Evolutionary conservation across 1,140 invertebrate genomes (phyloP).

Genomic region (Drosophila azteca): DNA sequence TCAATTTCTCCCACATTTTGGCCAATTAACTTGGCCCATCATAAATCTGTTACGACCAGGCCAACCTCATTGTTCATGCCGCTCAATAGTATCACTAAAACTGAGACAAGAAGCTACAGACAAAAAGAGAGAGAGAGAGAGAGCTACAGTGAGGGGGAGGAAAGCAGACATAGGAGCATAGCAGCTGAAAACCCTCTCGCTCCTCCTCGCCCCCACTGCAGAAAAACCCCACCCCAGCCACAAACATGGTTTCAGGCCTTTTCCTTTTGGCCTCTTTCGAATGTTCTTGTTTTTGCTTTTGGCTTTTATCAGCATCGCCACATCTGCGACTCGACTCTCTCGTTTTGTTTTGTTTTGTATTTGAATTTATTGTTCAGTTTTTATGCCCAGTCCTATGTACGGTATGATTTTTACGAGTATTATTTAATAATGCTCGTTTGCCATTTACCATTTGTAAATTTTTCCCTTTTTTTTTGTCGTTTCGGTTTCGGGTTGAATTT

Average conservation of each 20-base stretch:
- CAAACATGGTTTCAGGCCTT: slow-evolving; percentile 1
- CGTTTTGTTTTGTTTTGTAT: slow-evolving; percentile 15
- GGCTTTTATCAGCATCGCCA: slow-evolving; percentile 14
- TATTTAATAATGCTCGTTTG: slow-evolving; percentile 12
- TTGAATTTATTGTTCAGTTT: slow-evolving; percentile 16
- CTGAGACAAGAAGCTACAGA: background rate
- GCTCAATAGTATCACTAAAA: background rate
- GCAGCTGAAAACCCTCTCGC: slow-evolving; percentile 1
- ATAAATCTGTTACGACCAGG: slow-evolving; percentile 37
- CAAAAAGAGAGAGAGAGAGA: background rate
- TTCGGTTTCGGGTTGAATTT: background rate
- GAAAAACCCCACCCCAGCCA: background rate
- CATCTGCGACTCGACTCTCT: slow-evolving; percentile 12
- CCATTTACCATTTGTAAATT: slow-evolving; percentile 10
- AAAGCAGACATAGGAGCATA: background rate
- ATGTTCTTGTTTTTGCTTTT: slow-evolving; percentile 24
- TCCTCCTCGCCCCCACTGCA: background rate
- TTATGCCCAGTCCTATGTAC: too few species aligned
- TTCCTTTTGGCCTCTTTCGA: slow-evolving; percentile 18
- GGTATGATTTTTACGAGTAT: background rate
- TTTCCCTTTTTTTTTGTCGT: background rate
- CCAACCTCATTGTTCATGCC: slow-evolving; percentile 19
- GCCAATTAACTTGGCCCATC: slow-evolving; percentile 56
- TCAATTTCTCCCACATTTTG: slow-evolving; percentile 30
- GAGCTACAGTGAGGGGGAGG: background rate